Conservation (phyloP, 2,888 invertebrate genomes). For the Nomada goodeniana region DNA sequence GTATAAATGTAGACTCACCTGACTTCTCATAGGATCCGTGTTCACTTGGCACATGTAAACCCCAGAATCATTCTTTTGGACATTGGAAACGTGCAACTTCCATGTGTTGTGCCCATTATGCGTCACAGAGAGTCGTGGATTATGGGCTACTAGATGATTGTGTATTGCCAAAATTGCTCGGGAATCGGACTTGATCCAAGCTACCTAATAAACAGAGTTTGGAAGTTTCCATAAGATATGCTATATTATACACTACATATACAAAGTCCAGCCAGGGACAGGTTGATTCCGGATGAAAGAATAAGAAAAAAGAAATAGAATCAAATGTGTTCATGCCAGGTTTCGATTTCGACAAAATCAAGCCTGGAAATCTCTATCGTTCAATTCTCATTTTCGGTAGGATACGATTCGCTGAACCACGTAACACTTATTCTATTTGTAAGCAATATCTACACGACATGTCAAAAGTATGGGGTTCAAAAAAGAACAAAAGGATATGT, state of each 20-base stretch:
- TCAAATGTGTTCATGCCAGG: too few species aligned
- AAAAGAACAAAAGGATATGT: too few species aligned
- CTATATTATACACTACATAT: not conserved
- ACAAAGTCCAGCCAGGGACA: not conserved
- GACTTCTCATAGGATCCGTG: slow-evolving; percentile 95
- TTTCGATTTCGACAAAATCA: too few species aligned
- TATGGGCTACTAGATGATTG: slow-evolving; percentile 95
- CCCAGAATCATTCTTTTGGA: slow-evolving; percentile 96
- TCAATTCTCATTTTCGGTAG: too few species aligned
- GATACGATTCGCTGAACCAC: too few species aligned
- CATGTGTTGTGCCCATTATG: slow-evolving; percentile 97
- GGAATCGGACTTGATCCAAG: slow-evolving; percentile 96
- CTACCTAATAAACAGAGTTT: slow-evolving; percentile 87
- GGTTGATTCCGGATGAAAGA: too few species aligned
- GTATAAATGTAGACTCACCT: slow-evolving; percentile 86
- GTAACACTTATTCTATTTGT: too few species aligned
- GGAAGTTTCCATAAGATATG: not conserved
- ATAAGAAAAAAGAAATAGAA: too few species aligned
- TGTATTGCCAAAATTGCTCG: slow-evolving; percentile 95
- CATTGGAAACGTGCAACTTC: slow-evolving; percentile 95
- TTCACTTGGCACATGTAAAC: slow-evolving; percentile 98
- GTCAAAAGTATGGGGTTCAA: too few species aligned
- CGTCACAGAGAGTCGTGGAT: slow-evolving; percentile 93
- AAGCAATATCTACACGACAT: too few species aligned
- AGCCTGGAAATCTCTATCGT: too few species aligned